Base-by-base conservation (phyloP, 1,140 invertebrate species). In the Cardiocondyla obscurior region DNA sequence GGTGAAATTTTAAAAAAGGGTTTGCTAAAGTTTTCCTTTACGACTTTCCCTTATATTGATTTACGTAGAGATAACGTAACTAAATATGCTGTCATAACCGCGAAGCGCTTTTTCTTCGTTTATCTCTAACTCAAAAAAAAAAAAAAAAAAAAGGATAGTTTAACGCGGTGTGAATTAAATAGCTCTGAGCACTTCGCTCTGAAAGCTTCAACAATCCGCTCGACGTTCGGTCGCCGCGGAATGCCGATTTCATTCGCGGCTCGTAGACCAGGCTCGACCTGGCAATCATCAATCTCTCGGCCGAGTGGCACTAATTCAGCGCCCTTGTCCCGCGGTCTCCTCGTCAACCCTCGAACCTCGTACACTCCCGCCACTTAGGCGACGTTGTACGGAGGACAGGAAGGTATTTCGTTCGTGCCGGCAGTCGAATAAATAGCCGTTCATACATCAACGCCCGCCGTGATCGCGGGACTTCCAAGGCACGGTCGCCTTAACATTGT, bases 221-320 rank as follows among this genome's bases (percentile, higher is more conserved):
- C 65, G 77, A 72, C 51, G 82, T 53, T 73, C 72, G 82, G 74
- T 79, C 67, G 55, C 46, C 67, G 74, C 49, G 53, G 53, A 77
- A 74, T 62, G 64, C 73, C 83, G 85, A 88, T 90, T 90, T 81
- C 62, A 83, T 84, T 65, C 28, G 57, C 12, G 42, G 7, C 16
- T 14, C 42, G 22, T 39, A 58, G 30, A 33, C 53, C 30, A 14
- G 60, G 22, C 77, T 25, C 58, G 57, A 60, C 49, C 60, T 58
- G 33, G 73, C 84, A 83, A 90, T 91, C 92, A 93, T 93, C 92
- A 92, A 93, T 93, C 92, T 93, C 89, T 92, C 88, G 85, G 74
- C 81, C 88, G 87, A 91, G 86, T 93, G 90, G 91, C 90, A 90
- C 90, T 92, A 93, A 93, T 93, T 93, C 91, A 90, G 89, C 88